Conservation (phyloP, 2,797 vertebrate species). For the Vipera ursinii region DNA sequence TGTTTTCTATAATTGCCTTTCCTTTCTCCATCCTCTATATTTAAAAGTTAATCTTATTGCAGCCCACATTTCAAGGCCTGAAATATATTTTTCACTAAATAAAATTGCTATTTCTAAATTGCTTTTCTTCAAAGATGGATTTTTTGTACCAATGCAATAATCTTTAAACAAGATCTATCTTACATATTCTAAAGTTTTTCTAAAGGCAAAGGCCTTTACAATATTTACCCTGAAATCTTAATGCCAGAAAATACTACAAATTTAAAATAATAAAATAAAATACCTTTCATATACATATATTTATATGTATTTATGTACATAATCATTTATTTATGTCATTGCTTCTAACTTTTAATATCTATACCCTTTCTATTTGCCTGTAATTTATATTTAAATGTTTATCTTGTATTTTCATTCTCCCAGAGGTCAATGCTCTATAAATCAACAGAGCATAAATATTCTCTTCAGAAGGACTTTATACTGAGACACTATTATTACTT, state of each 20-base stretch:
- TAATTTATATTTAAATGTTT: not conserved
- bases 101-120: not conserved
- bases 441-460: not conserved
- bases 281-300: not conserved
- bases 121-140: not conserved
- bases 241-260: not conserved
- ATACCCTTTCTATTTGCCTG: not conserved
- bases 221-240: not conserved
- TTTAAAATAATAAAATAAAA: not conserved
- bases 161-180: not conserved
- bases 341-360: not conserved
- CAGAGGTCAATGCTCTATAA: not conserved
- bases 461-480: not conserved
- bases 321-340: not conserved
- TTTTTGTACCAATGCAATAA: not conserved
- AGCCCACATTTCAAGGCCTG: not conserved
- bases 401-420: not conserved
- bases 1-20: not conserved
- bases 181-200: not conserved
- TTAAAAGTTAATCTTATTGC: not conserved
- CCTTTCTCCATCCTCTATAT: not conserved
- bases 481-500: not conserved
- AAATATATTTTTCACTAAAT: not conserved
- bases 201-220: not conserved
- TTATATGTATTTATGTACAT: not conserved